Evolutionary conservation across 2,113 vertebrate genomes (phyloP).

Genomic region (Sinocyclocheilus grahami): DNA sequence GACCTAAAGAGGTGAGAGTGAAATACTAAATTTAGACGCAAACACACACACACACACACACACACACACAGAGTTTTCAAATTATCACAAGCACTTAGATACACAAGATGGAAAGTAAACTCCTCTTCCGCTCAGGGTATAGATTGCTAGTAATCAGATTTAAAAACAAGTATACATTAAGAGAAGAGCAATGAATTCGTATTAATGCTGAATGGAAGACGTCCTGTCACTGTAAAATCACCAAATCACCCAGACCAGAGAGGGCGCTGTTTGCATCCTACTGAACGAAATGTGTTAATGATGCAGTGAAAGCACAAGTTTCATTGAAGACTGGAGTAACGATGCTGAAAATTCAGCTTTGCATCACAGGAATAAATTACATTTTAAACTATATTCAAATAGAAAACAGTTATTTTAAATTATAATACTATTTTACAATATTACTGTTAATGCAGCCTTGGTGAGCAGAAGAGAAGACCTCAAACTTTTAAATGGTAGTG

Average conservation of each 20-base stretch:
- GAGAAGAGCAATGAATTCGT: neutral
- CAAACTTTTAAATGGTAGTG: too few species aligned
- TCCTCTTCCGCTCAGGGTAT: neutral
- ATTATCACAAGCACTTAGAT: constrained; percentile 22
- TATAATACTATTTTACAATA: too few species aligned
- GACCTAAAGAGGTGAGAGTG: too few species aligned
- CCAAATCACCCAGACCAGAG: constrained; percentile 10
- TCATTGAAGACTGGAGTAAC: neutral
- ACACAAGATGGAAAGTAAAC: neutral
- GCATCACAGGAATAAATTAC: too few species aligned
- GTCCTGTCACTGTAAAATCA: neutral
- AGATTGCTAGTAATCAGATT: neutral
- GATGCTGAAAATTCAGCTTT: too few species aligned
- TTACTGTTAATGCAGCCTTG: too few species aligned
- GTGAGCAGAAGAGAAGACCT: too few species aligned
- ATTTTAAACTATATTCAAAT: too few species aligned
- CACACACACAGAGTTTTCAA: neutral
- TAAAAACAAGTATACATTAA: neutral
- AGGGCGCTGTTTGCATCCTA: neutral
- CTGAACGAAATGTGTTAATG: neutral
- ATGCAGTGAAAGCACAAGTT: neutral
- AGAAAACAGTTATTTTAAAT: too few species aligned
- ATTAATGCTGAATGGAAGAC: neutral
- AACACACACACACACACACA: constrained; percentile 19
- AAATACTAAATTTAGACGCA: constrained; percentile 38